Conservation (phyloP, 2,797 vertebrate species). For the Lepidocolaptes lacrymiger region DNA sequence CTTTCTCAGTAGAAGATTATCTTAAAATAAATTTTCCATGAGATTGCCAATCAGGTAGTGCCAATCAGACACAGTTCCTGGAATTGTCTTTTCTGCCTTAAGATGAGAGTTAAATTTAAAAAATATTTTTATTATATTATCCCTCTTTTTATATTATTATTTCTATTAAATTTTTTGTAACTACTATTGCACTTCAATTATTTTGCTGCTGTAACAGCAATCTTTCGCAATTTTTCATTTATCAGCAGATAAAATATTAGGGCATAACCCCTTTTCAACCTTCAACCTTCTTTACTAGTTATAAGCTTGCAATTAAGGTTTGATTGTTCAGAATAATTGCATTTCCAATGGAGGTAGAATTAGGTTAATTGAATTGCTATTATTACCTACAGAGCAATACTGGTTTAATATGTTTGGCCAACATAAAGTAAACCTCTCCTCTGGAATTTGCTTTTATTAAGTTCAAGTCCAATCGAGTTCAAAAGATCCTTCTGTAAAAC, state of each 20-base stretch:
- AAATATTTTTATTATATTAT: not conserved
- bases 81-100: not conserved
- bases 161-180: not conserved
- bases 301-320: not conserved
- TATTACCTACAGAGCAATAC: constrained; percentile 28
- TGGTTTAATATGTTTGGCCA: not conserved
- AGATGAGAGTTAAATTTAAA: not conserved
- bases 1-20: not conserved
- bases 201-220: not conserved
- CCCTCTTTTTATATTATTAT: not conserved
- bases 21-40: not conserved
- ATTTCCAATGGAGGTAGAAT: constrained; percentile 33
- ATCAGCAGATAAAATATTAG: not conserved
- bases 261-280: not conserved
- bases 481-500: constrained; percentile 53
- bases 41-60: not conserved
- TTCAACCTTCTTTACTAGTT: not conserved
- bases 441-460: constrained; percentile 44
- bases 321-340: constrained; percentile 9
- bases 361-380: constrained; percentile 1
- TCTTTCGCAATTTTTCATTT: not conserved
- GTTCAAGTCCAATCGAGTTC: constrained; percentile 66
- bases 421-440: not conserved
- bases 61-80: not conserved
- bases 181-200: not conserved